Percentiles rank a stretch among this genome's conserved stretches.
These are phyloP conservation scores for Chrysomela aeneicollis DNA, from an alignment of 2,888 invertebrate genomes.

Conservation along the genomic window DNA sequence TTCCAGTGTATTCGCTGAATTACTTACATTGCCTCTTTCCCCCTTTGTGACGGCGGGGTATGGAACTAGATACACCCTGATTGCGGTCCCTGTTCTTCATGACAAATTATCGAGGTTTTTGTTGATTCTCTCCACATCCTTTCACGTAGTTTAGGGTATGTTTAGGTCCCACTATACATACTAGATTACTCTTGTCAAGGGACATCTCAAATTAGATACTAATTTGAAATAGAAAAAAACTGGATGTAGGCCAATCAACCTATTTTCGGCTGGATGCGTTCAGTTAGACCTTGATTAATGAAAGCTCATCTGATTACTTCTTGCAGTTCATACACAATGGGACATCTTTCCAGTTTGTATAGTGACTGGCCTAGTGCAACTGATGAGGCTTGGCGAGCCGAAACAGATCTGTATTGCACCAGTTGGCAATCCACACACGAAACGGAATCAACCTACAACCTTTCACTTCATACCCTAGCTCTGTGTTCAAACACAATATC, in stretches of 20 bases:
- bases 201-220: not conserved
- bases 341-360: no score
- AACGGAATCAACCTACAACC: no score
- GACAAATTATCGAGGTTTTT: conserved; percentile 30
- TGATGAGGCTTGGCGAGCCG: no score
- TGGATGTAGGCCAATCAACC: not conserved
- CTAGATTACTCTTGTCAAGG: conserved; percentile 1
- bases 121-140: conserved; percentile 23
- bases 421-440: no score
- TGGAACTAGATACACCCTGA: conserved; percentile 27
- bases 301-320: not conserved
- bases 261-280: not conserved
- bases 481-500: no score
- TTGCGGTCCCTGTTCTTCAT: conserved; percentile 27
- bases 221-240: not conserved
- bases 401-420: no score
- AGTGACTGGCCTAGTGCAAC: no score
- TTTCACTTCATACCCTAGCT: no score
- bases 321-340: no score
- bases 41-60: conserved; percentile 10
- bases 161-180: not conserved
- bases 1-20: not conserved
- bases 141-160: not conserved
- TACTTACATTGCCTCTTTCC: not conserved
- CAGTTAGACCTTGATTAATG: not conserved